Evolutionary conservation across 2,113 vertebrate species (phyloP).

Genomic region (Scopus umbretta): DNA sequence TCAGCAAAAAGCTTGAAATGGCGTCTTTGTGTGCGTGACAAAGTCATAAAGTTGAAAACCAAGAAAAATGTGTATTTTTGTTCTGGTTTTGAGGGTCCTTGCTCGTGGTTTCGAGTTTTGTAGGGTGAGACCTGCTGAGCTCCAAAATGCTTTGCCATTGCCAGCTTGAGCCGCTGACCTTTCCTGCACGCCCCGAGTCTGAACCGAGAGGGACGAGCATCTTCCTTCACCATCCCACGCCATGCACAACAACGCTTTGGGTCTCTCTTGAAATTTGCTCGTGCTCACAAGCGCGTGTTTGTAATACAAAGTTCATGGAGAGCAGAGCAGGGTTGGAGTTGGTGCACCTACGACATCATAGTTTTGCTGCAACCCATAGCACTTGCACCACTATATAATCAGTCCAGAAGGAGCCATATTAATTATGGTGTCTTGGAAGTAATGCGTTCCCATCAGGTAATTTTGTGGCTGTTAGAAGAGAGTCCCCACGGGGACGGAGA

Average conservation of each 20-base stretch:
- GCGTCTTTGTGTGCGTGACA: accelerated
- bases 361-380: neutral
- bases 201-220: neutral
- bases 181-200: accelerated
- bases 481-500: accelerated
- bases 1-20: neutral
- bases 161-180: neutral
- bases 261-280: neutral
- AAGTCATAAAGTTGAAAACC: neutral
- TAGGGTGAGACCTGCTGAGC: neutral
- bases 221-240: neutral
- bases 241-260: neutral
- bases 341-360: neutral
- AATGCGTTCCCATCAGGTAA: neutral
- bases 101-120: accelerated
- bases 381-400: neutral
- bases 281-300: neutral
- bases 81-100: accelerated
- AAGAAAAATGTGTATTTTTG: neutral
- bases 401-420: neutral
- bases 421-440: neutral
- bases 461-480: neutral
- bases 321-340: neutral
- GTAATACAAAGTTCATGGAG: neutral
- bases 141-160: neutral